Evolutionary conservation across 92 coral and sea anemone genomes (phyloP).

Genomic region (Chrysogorgia sp.): DNA sequence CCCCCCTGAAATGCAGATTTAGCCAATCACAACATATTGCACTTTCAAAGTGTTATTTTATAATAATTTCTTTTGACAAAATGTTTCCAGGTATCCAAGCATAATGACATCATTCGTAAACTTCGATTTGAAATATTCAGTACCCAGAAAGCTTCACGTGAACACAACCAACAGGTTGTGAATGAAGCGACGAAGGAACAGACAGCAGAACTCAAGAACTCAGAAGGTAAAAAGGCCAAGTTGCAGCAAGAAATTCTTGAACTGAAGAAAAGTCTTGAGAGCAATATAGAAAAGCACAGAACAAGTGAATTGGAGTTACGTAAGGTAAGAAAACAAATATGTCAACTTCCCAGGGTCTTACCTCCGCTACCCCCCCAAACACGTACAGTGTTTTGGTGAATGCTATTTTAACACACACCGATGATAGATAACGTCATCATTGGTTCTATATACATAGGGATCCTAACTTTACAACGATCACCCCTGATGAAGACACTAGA

Average conservation of each 20-base stretch:
- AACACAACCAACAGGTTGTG: conserved; percentile 74
- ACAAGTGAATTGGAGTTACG: conserved; percentile 88
- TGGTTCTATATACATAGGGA: no score
- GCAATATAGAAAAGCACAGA: conserved; percentile 73
- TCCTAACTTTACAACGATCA: no score
- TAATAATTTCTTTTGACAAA: no score
- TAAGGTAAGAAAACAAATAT: conserved; percentile 79
- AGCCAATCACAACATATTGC: no score
- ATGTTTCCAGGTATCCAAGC: conserved; percentile 75
- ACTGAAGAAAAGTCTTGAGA: conserved; percentile 76
- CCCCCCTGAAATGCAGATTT: background rate
- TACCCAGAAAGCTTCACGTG: conserved; percentile 79
- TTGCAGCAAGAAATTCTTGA: conserved; percentile 86
- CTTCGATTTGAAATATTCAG: conserved; percentile 82
- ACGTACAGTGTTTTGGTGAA: background rate
- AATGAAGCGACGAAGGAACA: conserved; percentile 91
- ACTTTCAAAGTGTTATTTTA: no score
- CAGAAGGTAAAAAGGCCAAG: conserved; percentile 85
- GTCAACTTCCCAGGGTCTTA: no score
- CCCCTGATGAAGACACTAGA: no score
- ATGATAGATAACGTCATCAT: no score
- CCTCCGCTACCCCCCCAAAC: background rate
- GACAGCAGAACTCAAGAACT: conserved; percentile 82
- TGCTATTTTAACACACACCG: no score
- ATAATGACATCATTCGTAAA: conserved; percentile 89